phyloP scores from a whole-genome alignment of 2,797 vertebrate genomes.

The Lagorchestes hirsutus region DNA sequence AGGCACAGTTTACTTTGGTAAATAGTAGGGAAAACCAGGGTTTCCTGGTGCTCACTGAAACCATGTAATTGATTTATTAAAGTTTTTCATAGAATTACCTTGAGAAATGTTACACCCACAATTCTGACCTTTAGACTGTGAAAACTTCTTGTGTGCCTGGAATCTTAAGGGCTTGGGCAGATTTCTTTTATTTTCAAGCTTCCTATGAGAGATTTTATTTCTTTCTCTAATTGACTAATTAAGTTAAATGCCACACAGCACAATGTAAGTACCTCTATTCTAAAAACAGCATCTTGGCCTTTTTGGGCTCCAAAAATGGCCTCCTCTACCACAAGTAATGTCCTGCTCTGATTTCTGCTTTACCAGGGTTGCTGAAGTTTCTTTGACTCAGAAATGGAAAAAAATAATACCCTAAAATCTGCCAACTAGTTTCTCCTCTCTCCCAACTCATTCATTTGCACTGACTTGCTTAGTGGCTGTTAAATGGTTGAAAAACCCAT shows the following conservation, averaged over 20 bases:
- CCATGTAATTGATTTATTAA: neutral
- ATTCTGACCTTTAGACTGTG: neutral
- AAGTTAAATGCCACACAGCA: slow-evolving; percentile 71
- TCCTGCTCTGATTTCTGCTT: slow-evolving; percentile 29
- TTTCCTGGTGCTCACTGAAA: neutral
- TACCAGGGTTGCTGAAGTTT: slow-evolving; percentile 15
- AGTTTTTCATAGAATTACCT: neutral
- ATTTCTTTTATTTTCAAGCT: slow-evolving; percentile 61
- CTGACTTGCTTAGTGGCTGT: neutral
- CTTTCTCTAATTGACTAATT: slow-evolving; percentile 74
- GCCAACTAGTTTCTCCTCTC: slow-evolving; percentile 11
- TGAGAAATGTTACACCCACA: slow-evolving; percentile 1
- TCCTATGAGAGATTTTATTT: slow-evolving; percentile 69
- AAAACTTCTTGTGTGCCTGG: slow-evolving; percentile 12
- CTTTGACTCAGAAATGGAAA: slow-evolving; percentile 47
- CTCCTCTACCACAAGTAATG: slow-evolving; percentile 28
- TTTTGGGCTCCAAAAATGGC: slow-evolving; percentile 71
- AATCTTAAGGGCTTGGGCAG: slow-evolving; percentile 45
- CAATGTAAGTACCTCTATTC: slow-evolving; percentile 64
- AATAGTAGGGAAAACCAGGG: neutral
- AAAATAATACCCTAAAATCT: neutral
- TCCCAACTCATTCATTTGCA: neutral
- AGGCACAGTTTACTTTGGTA: neutral
- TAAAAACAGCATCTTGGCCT: slow-evolving; percentile 70
- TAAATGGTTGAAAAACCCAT: neutral